A percentile compares a stretch with the other conserved stretches of the same genome.
phyloP scores from a whole-genome alignment of 2,888 invertebrate genomes.

The Pollenia angustigena region DNA sequence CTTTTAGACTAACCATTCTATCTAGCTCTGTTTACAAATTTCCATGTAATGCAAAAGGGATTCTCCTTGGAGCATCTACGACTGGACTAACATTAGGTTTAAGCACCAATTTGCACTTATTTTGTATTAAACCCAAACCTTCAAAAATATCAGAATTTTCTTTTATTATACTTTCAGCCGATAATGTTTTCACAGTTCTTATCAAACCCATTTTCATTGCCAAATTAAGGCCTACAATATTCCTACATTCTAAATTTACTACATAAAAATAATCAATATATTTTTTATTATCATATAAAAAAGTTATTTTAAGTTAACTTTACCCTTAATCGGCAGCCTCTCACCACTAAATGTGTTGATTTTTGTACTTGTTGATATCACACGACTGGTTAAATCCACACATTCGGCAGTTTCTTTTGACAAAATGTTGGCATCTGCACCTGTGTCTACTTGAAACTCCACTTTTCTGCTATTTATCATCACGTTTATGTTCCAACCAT shows the following conservation, averaged over 20 bases:
- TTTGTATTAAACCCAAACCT: background rate
- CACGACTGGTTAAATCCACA: background rate
- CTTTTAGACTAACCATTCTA: background rate
- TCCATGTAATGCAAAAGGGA: background rate
- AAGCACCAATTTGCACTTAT: background rate
- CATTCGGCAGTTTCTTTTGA: background rate
- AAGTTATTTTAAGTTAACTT: background rate
- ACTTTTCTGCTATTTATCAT: no score
- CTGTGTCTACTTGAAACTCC: background rate
- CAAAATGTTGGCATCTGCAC: background rate
- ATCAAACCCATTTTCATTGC: background rate
- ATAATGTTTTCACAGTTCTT: background rate
- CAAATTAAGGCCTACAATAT: background rate
- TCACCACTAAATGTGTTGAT: background rate
- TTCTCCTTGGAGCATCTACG: background rate
- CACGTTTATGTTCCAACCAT: no score
- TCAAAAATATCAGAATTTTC: background rate
- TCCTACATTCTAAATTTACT: background rate
- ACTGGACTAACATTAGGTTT: no score
- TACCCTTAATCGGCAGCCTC: background rate
- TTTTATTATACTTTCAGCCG: background rate
- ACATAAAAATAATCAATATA: background rate
- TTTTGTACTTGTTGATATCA: background rate
- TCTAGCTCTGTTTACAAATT: background rate
- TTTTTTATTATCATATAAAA: background rate